A percentile compares a stretch with the other conserved stretches of the same genome.
These are phyloP conservation scores for Creontiades dilutus DNA, from an alignment of 2,888 invertebrate genomes.

Conservation along the genomic window DNA sequence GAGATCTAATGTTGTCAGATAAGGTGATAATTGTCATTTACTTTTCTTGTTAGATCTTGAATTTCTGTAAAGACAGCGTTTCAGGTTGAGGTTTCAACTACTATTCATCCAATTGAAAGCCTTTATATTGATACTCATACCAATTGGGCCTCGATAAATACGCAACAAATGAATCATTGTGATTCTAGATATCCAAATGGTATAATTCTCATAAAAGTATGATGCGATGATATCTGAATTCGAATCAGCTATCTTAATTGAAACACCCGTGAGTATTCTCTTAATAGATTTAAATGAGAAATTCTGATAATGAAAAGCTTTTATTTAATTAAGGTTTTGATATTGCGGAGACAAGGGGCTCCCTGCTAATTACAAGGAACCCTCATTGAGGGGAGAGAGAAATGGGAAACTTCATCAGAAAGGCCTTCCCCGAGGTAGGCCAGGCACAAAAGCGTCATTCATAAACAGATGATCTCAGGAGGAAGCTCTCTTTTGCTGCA, in stretches of 20 bases:
- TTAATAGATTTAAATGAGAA: slow-evolving; percentile 4
- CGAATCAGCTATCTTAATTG: background rate
- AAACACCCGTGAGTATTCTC: background rate
- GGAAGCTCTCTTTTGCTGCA: background rate
- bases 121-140: too few species aligned
- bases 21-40: too few species aligned
- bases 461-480: slow-evolving; percentile 35
- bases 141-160: too few species aligned
- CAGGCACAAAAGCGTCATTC: slow-evolving; percentile 37
- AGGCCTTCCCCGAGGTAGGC: background rate
- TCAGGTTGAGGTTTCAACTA: too few species aligned
- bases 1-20: too few species aligned
- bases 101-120: too few species aligned
- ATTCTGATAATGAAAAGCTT: background rate
- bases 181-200: too few species aligned
- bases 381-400: slow-evolving; percentile 17
- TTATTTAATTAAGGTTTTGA: slow-evolving; percentile 26
- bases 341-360: slow-evolving; percentile 12
- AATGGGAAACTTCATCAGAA: slow-evolving; percentile 40
- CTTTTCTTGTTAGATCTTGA: too few species aligned
- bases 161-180: too few species aligned
- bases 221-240: too few species aligned
- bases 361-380: slow-evolving; percentile 27
- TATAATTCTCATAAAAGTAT: too few species aligned
- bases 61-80: too few species aligned